These are phyloP conservation scores for Xiphydria camelus DNA, from an alignment of 2,888 invertebrate genomes.

Conservation along the genomic window DNA sequence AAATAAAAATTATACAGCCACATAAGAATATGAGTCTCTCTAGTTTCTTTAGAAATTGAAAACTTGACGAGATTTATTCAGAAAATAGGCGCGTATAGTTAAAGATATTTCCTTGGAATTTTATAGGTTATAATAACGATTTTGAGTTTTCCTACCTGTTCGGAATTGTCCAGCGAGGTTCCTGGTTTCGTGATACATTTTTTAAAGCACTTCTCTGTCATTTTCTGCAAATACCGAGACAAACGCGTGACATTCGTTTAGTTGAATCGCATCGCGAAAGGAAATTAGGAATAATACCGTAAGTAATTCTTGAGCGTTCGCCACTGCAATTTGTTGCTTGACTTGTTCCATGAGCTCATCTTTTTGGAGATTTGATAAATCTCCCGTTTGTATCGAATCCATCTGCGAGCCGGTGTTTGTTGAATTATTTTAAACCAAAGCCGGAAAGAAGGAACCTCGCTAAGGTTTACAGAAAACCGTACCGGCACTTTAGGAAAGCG, in stretches of 20 bases:
- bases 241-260: constrained; percentile 22
- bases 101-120: too few species aligned
- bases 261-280: constrained; percentile 11
- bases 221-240: constrained; percentile 69
- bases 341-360: constrained; percentile 92
- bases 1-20: too few species aligned
- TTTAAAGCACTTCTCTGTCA: constrained; percentile 96
- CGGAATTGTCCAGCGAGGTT: constrained; percentile 82
- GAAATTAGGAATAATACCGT: constrained; percentile 63
- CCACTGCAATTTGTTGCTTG: constrained; percentile 92
- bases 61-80: too few species aligned
- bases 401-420: too few species aligned
- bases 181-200: constrained; percentile 93
- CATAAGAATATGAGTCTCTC: too few species aligned
- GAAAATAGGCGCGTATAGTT: too few species aligned
- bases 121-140: constrained; percentile 20
- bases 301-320: constrained; percentile 89
- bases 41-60: too few species aligned
- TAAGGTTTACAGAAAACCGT: background rate
- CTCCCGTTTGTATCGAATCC: constrained; percentile 64
- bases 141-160: constrained; percentile 65
- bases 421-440: background rate
- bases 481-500: constrained; percentile 4
- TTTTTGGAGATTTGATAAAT: constrained; percentile 71
- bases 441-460: background rate